Evolutionary conservation across 2,797 vertebrate species (phyloP), one percentile per base, ranked within the genome.

Genomic region (Neosilurus hyrtlii): DNA sequence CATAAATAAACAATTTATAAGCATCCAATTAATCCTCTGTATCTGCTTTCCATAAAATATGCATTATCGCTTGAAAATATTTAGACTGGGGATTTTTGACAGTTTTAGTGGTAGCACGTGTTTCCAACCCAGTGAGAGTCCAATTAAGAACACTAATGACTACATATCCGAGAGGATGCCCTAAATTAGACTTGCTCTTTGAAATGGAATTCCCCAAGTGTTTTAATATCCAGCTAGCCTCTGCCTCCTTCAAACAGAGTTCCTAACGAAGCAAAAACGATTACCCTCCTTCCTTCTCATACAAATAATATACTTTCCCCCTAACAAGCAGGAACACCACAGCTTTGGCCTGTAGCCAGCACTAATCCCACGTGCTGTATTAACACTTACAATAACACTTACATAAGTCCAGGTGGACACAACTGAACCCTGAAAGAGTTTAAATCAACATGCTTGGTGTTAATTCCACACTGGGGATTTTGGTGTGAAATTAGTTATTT

Each of bases 231-330:
- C 87, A 86, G 90, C 89, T 86, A 80, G 81, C 82, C 63, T 79
- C 37, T 43, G 82, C 84, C 83, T 88, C 87, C 85, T 91, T 93
- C 90, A 93, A 92, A 93, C 88, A 86, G 82, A 77, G 72, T 84
- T 66, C 90, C 92, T 93, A 93, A 93, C 92, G 91, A 90, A 84
- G 87, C 89, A 88, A 86, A 30, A 88, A 90, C 89, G 87, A 92
- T 92, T 90, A 91, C 79, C 75, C 67, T n/a, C 16, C 80, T 87
- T 88, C 88, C 86, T 84, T 87, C 90, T 90, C 90, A 91, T 83
- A 87, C 72, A 87, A 80, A 83, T 79, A 49, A 84, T 80, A 77
- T 76, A 54, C 26, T 83, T 83, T 75, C 51, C 71, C 62, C 71
- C 72, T 84, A 83, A 86, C 81, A 83, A 80, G 80, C 62, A 82